These are phyloP conservation scores for Pogonomyrmex californicus DNA, from an alignment of 1,140 invertebrate species.

Conservation along the genomic window DNA sequence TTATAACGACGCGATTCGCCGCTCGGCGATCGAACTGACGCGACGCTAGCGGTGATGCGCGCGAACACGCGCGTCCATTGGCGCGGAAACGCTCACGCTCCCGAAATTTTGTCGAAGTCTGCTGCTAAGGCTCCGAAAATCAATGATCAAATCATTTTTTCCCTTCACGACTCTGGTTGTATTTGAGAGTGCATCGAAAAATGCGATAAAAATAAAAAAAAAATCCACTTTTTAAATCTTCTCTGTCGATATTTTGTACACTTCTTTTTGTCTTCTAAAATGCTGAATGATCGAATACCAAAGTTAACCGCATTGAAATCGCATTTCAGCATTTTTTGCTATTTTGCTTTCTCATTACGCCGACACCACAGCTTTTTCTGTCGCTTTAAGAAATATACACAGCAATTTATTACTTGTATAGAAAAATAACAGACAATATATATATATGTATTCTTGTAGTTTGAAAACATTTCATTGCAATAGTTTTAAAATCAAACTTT, in stretches of 20 bases:
- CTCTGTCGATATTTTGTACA: not conserved
- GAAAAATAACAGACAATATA: not conserved
- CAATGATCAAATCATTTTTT: too few relatives aligned
- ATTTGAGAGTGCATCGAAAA: not conserved
- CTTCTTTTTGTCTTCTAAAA: not conserved
- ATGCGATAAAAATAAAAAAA: not conserved
- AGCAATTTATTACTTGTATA: not conserved
- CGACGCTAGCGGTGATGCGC: slow-evolving; percentile 27
- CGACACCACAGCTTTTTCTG: not conserved
- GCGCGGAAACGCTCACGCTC: not conserved
- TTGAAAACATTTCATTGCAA: not conserved
- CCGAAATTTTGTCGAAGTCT: not conserved
- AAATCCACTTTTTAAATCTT: not conserved
- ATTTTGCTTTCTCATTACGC: not conserved
- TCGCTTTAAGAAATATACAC: not conserved
- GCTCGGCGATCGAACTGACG: slow-evolving; percentile 45
- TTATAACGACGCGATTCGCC: slow-evolving; percentile 16
- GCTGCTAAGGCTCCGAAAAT: not conserved
- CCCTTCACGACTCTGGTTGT: too few relatives aligned
- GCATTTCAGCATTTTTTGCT: not conserved
- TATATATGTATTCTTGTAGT: not conserved
- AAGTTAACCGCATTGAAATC: not conserved
- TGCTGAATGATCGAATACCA: not conserved
- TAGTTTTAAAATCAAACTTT: not conserved
- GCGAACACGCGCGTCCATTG: slow-evolving; percentile 29